Conservation (phyloP, 2,797 vertebrate species). For the Pitangus sulphuratus region DNA sequence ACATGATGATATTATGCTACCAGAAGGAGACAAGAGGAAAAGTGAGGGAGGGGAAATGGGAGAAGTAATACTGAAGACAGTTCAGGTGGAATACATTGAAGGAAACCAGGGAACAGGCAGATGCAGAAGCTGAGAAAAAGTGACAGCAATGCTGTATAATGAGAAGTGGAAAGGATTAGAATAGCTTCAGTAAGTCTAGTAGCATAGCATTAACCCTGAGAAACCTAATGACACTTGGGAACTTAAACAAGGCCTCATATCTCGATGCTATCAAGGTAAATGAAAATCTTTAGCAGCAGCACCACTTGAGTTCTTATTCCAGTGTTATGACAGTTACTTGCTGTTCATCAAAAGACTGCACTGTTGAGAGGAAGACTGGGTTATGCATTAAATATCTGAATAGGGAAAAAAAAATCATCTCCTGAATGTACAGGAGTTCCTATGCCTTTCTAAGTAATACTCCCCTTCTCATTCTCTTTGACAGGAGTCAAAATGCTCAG, state of each 20-base stretch:
- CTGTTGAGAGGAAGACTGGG: neutral
- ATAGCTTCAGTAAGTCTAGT: neutral
- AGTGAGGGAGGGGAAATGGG: neutral
- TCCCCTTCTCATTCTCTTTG: constrained; percentile 20
- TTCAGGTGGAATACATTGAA: constrained; percentile 17
- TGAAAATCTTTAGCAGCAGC: constrained; percentile 46
- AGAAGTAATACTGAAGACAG: neutral
- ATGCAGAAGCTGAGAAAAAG: constrained; percentile 1
- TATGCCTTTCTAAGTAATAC: neutral
- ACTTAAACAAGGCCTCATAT: constrained; percentile 41
- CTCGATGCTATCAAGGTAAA: constrained; percentile 52
- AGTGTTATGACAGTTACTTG: neutral
- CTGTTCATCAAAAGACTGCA: constrained; percentile 33
- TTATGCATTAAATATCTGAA: constrained; percentile 46
- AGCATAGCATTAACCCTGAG: constrained; percentile 11
- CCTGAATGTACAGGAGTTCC: neutral
- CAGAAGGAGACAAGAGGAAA: neutral
- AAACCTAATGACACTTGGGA: constrained; percentile 63
- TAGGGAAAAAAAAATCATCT: neutral
- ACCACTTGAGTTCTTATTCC: constrained; percentile 7
- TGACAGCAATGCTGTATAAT: constrained; percentile 42
- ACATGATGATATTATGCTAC: neutral
- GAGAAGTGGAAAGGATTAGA: constrained; percentile 14
- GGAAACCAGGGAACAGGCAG: neutral
- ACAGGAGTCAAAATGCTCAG: constrained; percentile 30